A percentile compares a stretch with the other conserved stretches of the same genome.
Evolutionary conservation across 2,888 invertebrate genomes (phyloP).

Genomic region (Erebia palarica): DNA sequence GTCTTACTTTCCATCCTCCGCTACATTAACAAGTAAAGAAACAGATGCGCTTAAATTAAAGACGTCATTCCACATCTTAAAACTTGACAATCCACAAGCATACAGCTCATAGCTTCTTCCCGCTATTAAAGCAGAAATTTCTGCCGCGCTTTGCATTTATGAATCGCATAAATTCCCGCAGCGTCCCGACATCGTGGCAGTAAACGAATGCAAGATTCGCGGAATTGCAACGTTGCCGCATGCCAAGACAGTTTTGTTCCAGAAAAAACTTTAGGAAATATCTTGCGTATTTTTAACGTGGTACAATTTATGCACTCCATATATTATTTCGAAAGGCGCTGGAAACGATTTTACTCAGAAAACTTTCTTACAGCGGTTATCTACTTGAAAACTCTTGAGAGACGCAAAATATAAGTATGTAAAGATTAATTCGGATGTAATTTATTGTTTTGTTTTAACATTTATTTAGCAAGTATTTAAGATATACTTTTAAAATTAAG

Average conservation of each 20-base stretch:
- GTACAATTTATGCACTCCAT: not conserved
- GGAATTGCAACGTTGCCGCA: conserved; percentile 24
- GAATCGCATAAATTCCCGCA: conserved; percentile 26
- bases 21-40: too few species aligned
- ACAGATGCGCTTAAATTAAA: not conserved
- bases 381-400: conserved; percentile 1
- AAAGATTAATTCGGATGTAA: not conserved
- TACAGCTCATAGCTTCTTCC: not conserved
- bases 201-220: conserved; percentile 30
- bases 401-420: not conserved
- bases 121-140: conserved; percentile 3
- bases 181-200: conserved; percentile 18
- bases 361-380: not conserved
- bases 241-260: conserved; percentile 23
- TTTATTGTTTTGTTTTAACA: not conserved
- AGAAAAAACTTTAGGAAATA: conserved; percentile 21
- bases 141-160: conserved; percentile 12
- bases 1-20: too few species aligned
- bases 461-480: too few species aligned
- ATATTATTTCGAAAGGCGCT: not conserved
- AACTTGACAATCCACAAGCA: conserved; percentile 1
- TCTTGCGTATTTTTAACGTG: conserved; percentile 9
- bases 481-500: too few species aligned
- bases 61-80: not conserved
- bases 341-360: not conserved